These are phyloP conservation scores for Cheiracanthium punctorium DNA, from an alignment of 2,888 invertebrate species.

Conservation along the genomic window DNA sequence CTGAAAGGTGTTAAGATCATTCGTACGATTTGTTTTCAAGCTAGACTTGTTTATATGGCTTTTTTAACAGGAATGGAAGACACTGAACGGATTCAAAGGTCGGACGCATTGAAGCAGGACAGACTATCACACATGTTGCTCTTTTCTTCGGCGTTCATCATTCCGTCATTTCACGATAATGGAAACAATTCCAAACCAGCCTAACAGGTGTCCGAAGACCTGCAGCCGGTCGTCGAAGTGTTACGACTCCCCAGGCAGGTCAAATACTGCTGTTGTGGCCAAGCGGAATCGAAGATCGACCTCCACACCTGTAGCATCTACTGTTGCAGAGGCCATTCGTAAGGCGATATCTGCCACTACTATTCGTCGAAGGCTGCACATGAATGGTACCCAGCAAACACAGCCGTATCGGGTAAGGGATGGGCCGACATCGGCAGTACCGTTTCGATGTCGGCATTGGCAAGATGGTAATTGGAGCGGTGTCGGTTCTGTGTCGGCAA, in stretches of 20 bases:
- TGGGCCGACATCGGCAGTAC: too few species aligned
- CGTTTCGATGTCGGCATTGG: too few species aligned
- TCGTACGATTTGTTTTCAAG: not conserved
- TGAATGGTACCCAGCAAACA: too few species aligned
- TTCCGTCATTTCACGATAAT: constrained; percentile 15
- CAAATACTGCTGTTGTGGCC: constrained; percentile 6
- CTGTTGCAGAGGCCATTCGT: not conserved
- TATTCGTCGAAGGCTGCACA: constrained; percentile 19
- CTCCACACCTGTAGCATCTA: constrained; percentile 16
- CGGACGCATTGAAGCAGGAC: constrained; percentile 1
- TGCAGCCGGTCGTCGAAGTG: not conserved
- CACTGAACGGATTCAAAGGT: not conserved
- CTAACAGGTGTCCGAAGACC: constrained; percentile 4
- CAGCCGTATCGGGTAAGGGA: too few species aligned
- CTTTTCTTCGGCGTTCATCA: not conserved
- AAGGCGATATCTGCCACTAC: constrained; percentile 14
- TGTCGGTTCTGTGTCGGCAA: too few species aligned
- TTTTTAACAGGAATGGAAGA: not conserved
- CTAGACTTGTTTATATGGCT: too few species aligned
- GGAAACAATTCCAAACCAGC: not conserved
- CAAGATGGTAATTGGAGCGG: too few species aligned
- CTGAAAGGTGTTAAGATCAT: not conserved
- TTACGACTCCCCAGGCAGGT: not conserved
- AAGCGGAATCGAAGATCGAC: constrained; percentile 22
- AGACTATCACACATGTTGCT: constrained; percentile 9